Evolutionary conservation across 2,113 vertebrate species (phyloP).

Genomic region (Malurus cyaneus): DNA sequence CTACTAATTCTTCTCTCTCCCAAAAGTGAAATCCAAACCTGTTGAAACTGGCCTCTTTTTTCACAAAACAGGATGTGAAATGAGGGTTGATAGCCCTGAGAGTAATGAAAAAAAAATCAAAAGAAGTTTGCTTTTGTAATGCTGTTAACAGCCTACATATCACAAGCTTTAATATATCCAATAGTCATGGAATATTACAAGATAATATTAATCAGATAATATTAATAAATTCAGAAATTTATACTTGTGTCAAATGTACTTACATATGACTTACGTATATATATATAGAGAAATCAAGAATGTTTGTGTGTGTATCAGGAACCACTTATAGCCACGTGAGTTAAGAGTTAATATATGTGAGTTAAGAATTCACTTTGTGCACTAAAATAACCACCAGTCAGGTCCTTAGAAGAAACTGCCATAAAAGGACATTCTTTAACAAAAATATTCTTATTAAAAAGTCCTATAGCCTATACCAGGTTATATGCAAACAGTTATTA

Average conservation of each 20-base stretch:
- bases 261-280: not conserved
- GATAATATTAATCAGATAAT: not conserved
- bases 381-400: not conserved
- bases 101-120: not conserved
- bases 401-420: not conserved
- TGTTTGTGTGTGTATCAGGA: not conserved
- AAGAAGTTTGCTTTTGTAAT: not conserved
- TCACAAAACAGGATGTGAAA: slow-evolving; percentile 49
- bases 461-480: not conserved
- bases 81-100: not conserved
- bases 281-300: not conserved
- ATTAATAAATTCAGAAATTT: not conserved
- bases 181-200: not conserved
- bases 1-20: slow-evolving; percentile 17
- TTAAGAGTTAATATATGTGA: not conserved
- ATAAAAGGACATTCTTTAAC: not conserved
- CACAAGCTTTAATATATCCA: not conserved
- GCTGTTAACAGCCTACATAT: not conserved
- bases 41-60: slow-evolving; percentile 41
- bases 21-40: slow-evolving; percentile 36
- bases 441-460: not conserved
- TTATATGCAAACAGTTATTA: not conserved
- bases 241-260: not conserved
- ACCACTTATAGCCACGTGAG: not conserved
- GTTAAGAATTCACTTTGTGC: not conserved